These are phyloP conservation scores for Napeogenes sylphis DNA, from an alignment of 2,888 invertebrate species.

Conservation along the genomic window DNA sequence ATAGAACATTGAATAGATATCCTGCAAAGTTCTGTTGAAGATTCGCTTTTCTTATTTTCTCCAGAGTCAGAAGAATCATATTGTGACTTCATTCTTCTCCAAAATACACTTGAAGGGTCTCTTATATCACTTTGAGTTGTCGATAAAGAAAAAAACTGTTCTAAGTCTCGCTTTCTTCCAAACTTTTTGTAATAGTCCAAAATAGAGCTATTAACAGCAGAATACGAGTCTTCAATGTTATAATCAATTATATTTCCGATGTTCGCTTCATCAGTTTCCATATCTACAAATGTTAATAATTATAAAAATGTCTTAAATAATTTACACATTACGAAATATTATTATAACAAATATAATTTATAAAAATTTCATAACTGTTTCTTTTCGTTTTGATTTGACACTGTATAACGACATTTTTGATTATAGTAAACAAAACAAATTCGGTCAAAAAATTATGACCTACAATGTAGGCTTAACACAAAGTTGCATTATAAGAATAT, in stretches of 20 bases:
- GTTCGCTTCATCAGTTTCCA: conserved; percentile 48
- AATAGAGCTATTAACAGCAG: conserved; percentile 64
- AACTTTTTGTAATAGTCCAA: conserved; percentile 84
- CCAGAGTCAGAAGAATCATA: conserved; percentile 66
- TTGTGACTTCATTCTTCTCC: conserved; percentile 67
- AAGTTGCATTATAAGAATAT: background rate
- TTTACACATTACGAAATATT: conserved; percentile 17
- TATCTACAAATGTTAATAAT: conserved; percentile 35
- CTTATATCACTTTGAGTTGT: conserved; percentile 65
- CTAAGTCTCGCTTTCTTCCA: conserved; percentile 81
- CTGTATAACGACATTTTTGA: conserved; percentile 24
- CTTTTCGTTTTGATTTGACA: conserved; percentile 18
- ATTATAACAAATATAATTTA: conserved; percentile 10
- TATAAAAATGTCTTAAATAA: conserved; percentile 15
- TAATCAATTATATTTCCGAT: conserved; percentile 17
- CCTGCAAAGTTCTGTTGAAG: conserved; percentile 64
- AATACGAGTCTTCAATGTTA: conserved; percentile 27
- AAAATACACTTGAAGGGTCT: conserved; percentile 62
- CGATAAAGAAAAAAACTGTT: conserved; percentile 80
- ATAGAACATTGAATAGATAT: conserved; percentile 66
- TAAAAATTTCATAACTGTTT: conserved; percentile 17
- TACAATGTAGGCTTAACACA: background rate
- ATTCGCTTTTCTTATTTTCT: conserved; percentile 54
- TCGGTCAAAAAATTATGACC: background rate
- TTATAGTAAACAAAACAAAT: conserved; percentile 22